These are phyloP conservation scores for Candoia aspera DNA, from an alignment of 2,113 vertebrate genomes.

Conservation along the genomic window DNA sequence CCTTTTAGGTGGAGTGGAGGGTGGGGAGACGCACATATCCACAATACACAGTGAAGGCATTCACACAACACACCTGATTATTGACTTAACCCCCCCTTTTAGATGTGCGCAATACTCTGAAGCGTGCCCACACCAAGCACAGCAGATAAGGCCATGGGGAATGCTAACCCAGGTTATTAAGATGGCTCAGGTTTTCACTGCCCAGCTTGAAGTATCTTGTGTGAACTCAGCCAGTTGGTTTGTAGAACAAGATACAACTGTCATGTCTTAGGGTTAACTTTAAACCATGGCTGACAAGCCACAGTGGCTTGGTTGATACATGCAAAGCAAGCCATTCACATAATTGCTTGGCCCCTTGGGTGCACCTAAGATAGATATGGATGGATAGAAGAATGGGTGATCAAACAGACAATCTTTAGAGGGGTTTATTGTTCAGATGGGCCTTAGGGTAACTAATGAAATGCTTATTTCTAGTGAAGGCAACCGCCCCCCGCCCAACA, in stretches of 20 bases:
- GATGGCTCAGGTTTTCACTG: not conserved
- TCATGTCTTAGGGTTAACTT: too few relatives aligned
- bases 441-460: not conserved
- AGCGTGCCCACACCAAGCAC: not conserved
- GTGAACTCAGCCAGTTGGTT: too few relatives aligned
- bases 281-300: not conserved
- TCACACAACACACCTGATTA: not conserved
- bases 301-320: not conserved
- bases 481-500: not conserved
- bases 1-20: not conserved
- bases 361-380: not conserved
- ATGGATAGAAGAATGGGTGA: not conserved
- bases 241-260: not conserved
- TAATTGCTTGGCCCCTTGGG: not conserved
- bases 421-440: not conserved
- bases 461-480: not conserved
- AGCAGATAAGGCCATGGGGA: not conserved
- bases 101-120: not conserved
- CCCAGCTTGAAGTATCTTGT: not conserved
- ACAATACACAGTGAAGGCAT: not conserved
- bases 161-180: not conserved
- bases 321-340: not conserved
- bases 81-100: not conserved
- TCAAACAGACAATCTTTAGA: not conserved
- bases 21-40: not conserved